phyloP scores from a whole-genome alignment of 2,113 vertebrate species.

The Otus sunia region DNA sequence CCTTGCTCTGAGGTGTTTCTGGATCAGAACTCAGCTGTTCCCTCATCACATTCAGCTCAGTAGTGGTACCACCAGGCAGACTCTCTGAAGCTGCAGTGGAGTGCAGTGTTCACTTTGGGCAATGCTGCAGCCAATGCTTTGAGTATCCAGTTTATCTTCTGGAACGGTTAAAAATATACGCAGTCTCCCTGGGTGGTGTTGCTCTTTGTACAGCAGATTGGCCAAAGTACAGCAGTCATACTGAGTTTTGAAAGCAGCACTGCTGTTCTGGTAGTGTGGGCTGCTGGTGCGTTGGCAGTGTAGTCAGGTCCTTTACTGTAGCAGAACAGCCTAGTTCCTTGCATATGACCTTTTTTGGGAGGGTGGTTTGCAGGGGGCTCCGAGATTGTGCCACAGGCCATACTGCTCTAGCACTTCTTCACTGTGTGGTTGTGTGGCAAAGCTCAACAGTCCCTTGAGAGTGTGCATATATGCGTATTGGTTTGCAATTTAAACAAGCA shows the following conservation, averaged over 20 bases:
- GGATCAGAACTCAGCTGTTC: neutral
- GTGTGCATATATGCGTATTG: neutral
- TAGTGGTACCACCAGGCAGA: neutral
- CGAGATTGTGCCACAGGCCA: neutral
- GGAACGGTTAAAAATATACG: neutral
- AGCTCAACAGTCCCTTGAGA: neutral
- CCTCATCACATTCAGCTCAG: neutral
- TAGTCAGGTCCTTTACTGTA: neutral
- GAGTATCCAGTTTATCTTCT: neutral
- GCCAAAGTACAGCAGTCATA: neutral
- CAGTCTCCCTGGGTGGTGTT: neutral
- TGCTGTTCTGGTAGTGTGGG: neutral
- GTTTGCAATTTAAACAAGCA: neutral
- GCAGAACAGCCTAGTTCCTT: neutral
- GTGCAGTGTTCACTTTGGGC: neutral
- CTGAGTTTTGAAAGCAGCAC: neutral
- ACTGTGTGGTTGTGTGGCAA: neutral
- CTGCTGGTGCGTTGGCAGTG: rapidly evolving
- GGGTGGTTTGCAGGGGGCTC: neutral
- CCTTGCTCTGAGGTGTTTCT: neutral
- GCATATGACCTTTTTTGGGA: neutral
- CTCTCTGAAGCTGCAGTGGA: neutral
- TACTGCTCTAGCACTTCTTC: rapidly evolving
- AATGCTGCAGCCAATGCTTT: rapidly evolving
- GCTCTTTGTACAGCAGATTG: neutral